phyloP scores from a whole-genome alignment of 1,140 invertebrate genomes.

The Cyphomyrmex costatus region DNA sequence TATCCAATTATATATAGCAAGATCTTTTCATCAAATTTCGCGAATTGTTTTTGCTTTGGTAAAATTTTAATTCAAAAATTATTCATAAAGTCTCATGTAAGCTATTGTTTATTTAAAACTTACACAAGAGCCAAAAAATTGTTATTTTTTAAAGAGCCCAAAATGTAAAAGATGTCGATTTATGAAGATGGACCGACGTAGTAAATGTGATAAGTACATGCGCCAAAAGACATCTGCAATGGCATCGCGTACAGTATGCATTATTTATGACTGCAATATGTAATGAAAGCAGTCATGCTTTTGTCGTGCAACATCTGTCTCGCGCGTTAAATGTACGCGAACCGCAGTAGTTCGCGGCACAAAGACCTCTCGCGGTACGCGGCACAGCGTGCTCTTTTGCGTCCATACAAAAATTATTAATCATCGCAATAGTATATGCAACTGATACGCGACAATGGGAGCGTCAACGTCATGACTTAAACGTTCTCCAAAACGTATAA shows the following conservation, averaged over 20 bases:
- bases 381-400: neutral
- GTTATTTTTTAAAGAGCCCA: neutral
- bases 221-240: neutral
- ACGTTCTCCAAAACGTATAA: slow-evolving; percentile 33
- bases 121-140: neutral
- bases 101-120: neutral
- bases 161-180: neutral
- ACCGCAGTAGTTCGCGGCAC: neutral
- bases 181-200: neutral
- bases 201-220: slow-evolving; percentile 26
- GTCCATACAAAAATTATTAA: slow-evolving; percentile 53
- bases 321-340: slow-evolving; percentile 29
- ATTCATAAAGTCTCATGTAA: neutral
- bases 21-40: neutral
- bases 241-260: neutral
- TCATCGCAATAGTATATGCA: slow-evolving; percentile 1
- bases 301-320: slow-evolving; percentile 42
- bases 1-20: neutral
- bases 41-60: neutral
- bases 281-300: slow-evolving; percentile 42
- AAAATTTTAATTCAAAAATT: neutral
- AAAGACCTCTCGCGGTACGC: slow-evolving; percentile 31
- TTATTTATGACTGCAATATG: slow-evolving; percentile 50
- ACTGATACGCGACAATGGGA: slow-evolving; percentile 31
- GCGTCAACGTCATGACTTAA: slow-evolving; percentile 30